These are phyloP conservation scores for Hormaphis cornu DNA, from an alignment of 1,140 invertebrate genomes.

Conservation along the genomic window DNA sequence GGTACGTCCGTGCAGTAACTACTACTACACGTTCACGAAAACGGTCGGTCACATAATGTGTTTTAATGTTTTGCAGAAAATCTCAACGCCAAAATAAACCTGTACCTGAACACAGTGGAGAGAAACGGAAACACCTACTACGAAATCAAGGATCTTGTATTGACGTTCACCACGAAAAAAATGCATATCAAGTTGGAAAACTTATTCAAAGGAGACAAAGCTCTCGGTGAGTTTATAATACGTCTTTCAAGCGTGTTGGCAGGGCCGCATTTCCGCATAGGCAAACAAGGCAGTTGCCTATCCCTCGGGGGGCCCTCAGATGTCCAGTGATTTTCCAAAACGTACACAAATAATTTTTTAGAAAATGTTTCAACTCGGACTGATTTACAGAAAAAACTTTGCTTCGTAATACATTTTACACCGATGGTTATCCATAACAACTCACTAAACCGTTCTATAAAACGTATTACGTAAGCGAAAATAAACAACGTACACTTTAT, in stretches of 20 bases:
- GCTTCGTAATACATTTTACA: too few species aligned
- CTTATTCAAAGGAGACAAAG: slow-evolving; percentile 39
- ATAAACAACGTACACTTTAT: background rate
- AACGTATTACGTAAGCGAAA: too few species aligned
- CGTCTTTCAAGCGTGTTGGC: too few species aligned
- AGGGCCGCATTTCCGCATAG: too few species aligned
- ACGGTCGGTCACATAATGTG: background rate
- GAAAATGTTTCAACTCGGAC: too few species aligned
- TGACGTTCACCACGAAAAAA: slow-evolving; percentile 34
- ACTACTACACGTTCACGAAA: background rate
- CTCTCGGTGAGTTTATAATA: slow-evolving; percentile 35
- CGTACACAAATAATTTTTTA: too few species aligned
- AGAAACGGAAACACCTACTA: slow-evolving; percentile 33
- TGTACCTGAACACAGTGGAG: slow-evolving; percentile 28
- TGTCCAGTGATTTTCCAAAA: too few species aligned
- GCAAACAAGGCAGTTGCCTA: too few species aligned
- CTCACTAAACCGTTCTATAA: too few species aligned
- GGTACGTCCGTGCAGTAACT: slow-evolving; percentile 35
- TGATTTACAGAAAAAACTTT: too few species aligned
- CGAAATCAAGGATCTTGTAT: slow-evolving; percentile 33
- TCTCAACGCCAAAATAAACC: slow-evolving; percentile 33
- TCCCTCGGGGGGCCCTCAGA: too few species aligned
- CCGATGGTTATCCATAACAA: too few species aligned
- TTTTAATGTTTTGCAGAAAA: slow-evolving; percentile 34
- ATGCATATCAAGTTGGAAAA: slow-evolving; percentile 36